Base-by-base conservation (phyloP, 2,113 vertebrate species). In the Amblyopsis rosae region DNA sequence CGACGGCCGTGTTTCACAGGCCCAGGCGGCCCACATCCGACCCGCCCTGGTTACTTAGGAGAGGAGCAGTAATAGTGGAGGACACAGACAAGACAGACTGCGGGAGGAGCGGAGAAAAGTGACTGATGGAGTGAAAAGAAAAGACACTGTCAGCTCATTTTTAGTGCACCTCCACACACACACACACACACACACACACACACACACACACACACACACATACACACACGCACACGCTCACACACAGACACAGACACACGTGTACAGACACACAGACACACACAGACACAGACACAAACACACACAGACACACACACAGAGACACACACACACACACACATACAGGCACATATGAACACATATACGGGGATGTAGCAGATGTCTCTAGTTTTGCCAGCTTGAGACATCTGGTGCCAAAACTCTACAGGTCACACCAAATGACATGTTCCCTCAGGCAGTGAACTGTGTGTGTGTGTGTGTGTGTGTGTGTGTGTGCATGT, bases 321-420 rank as follows among this genome's bases (percentile, higher is more conserved):
- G 26, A 62, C 15, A 64, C 48, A 70, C 66, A 67, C 54, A 64
- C 76, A 60, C 47, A 59, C 32, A 19, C 61, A 59, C 17, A 77
- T 45, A 65, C 46, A 71, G 47, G 59, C 51, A 62, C 13, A 56
- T 35, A 55, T 57, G 75, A 53, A 66, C 56, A 59, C 58, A 67
- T 10, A 17, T 17, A 67, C 59, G 68, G 80, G 89, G 66, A 78
- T 67, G 75, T 68, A 90, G 80, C 92, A 93, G 90, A 92, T 92
- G 91, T 82, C 83, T 88, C 81, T 83, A 83, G 80, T 58, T 62
- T 83, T 83, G 88, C 83, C 90, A 93, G 87, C 91, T 90, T 89
- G 86, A 89, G 86, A 91, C 90, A 89, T 90, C 86, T 90, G 89
- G 82, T 91, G 89, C 84, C 88, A 88, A 87, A 89, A 89, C 87